A percentile compares a stretch with the other conserved stretches of the same genome.
Conservation (phyloP, 2,888 invertebrate species). For the Axea sp. region DNA sequence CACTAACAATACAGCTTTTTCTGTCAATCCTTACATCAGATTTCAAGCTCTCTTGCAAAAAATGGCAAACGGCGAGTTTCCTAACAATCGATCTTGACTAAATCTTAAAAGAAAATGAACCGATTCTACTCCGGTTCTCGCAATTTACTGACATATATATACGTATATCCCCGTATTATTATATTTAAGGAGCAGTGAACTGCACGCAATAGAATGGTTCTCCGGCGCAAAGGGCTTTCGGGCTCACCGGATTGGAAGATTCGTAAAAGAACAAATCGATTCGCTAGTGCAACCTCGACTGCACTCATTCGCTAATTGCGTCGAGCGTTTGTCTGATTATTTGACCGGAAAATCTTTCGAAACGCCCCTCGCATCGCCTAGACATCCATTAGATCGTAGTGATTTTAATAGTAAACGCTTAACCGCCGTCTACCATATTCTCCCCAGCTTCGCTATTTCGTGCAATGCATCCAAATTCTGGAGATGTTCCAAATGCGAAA, state of each 20-base stretch:
- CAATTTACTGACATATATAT: slow-evolving; percentile 38
- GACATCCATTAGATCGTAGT: slow-evolving; percentile 64
- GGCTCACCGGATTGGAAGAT: slow-evolving; percentile 60
- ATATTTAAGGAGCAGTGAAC: slow-evolving; percentile 54
- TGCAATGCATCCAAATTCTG: slow-evolving; percentile 42
- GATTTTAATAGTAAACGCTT: slow-evolving; percentile 70
- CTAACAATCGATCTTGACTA: slow-evolving; percentile 41
- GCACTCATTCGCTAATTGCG: slow-evolving; percentile 67
- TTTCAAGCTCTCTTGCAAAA: not conserved
- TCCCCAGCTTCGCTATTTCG: slow-evolving; percentile 34
- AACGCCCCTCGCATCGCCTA: slow-evolving; percentile 54
- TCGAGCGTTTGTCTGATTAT: slow-evolving; percentile 67
- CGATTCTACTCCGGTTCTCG: slow-evolving; percentile 27
- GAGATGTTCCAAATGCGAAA: slow-evolving; percentile 58
- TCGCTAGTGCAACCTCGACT: slow-evolving; percentile 28
- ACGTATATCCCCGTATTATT: slow-evolving; percentile 28
- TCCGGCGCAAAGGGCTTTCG: slow-evolving; percentile 56
- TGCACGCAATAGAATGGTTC: slow-evolving; percentile 52
- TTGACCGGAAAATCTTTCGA: slow-evolving; percentile 66
- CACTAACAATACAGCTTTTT: slow-evolving; percentile 16
- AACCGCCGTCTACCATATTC: slow-evolving; percentile 45
- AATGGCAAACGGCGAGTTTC: slow-evolving; percentile 22
- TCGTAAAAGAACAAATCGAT: slow-evolving; percentile 54
- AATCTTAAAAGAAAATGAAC: slow-evolving; percentile 38
- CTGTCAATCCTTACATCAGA: slow-evolving; percentile 12